Evolutionary conservation across 2,888 invertebrate species (phyloP).

Genomic region (Perdita meconis): DNA sequence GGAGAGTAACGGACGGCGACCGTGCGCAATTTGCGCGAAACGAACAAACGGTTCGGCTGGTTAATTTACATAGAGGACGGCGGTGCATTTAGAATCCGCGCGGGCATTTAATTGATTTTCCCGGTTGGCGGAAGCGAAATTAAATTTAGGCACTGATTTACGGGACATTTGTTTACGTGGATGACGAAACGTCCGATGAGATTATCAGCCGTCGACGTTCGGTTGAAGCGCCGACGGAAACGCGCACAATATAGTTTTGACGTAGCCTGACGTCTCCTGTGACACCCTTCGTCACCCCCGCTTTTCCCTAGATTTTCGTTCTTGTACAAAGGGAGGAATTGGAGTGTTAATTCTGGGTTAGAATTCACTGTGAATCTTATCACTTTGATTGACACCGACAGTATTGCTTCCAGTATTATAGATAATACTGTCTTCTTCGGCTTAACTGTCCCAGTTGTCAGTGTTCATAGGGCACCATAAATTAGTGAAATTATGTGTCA

Average conservation of each 20-base stretch:
- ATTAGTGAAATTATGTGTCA: too few species aligned
- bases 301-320: too few species aligned
- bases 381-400: too few species aligned
- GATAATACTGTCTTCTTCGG: too few species aligned
- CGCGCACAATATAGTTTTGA: constrained; percentile 23
- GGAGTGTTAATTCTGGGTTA: too few species aligned
- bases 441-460: too few species aligned
- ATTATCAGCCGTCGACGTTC: constrained; percentile 58
- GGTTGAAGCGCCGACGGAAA: constrained; percentile 22
- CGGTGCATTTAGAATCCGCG: constrained; percentile 60
- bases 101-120: constrained; percentile 65
- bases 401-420: too few species aligned
- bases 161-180: constrained; percentile 65
- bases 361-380: too few species aligned
- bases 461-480: too few species aligned
- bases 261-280: background rate
- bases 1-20: constrained; percentile 34
- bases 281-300: too few species aligned
- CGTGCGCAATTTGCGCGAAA: constrained; percentile 37
- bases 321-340: too few species aligned
- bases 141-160: constrained; percentile 67
- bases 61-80: constrained; percentile 54
- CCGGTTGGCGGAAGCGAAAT: constrained; percentile 54
- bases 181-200: constrained; percentile 51
- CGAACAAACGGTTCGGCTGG: constrained; percentile 52